Evolutionary conservation across 1,140 invertebrate genomes (phyloP).

Genomic region (Mercenaria mercenaria): DNA sequence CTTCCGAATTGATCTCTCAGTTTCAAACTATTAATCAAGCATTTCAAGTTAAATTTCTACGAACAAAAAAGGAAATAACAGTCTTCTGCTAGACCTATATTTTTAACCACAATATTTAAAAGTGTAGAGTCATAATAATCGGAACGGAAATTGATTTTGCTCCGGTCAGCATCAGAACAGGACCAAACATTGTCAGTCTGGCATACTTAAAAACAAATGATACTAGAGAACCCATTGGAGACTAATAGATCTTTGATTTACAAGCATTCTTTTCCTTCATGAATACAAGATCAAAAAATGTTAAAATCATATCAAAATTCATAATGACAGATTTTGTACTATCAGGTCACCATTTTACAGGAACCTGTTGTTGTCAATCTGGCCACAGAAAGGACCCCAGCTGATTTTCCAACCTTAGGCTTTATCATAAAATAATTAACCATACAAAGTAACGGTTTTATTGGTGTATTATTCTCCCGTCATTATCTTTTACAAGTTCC

Average conservation of each 20-base stretch:
- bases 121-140: no score
- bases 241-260: conserved; percentile 52
- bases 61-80: no score
- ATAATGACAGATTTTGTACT: conserved; percentile 62
- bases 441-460: conserved; percentile 65
- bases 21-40: no score
- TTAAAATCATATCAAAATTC: conserved; percentile 53
- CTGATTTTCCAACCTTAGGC: conserved; percentile 50
- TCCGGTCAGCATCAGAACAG: neutral
- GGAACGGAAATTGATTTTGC: neutral
- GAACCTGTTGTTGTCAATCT: conserved; percentile 65
- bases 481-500: conserved; percentile 58
- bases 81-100: no score
- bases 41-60: no score
- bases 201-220: neutral
- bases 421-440: conserved; percentile 67
- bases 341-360: conserved; percentile 53
- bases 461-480: conserved; percentile 55
- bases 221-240: neutral
- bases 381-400: conserved; percentile 30
- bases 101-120: no score
- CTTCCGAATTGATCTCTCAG: no score
- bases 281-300: conserved; percentile 47
- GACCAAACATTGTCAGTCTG: neutral
- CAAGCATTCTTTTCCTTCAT: conserved; percentile 20